These are phyloP conservation scores for Nephrocerus scutellatus DNA, from an alignment of 2,888 invertebrate species.

Conservation along the genomic window DNA sequence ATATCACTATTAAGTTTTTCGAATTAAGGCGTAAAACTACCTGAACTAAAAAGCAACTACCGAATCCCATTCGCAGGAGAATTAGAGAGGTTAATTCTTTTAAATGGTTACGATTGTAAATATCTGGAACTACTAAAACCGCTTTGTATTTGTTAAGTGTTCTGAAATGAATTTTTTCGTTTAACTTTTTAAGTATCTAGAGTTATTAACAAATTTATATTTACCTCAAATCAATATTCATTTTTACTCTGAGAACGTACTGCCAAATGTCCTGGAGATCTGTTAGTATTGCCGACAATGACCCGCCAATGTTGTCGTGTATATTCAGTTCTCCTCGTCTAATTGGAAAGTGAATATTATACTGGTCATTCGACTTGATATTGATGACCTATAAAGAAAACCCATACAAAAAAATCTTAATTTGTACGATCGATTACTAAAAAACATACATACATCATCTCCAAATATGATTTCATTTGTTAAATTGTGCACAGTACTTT, in stretches of 20 bases:
- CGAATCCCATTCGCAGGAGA: conserved; percentile 75
- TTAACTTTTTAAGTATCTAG: not conserved
- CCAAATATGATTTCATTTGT: conserved; percentile 65
- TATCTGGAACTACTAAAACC: conserved; percentile 82
- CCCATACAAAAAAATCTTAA: not conserved
- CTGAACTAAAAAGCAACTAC: conserved; percentile 55
- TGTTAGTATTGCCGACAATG: conserved; percentile 72
- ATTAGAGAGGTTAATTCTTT: conserved; percentile 77
- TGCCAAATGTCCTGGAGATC: conserved; percentile 88
- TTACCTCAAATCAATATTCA: conserved; percentile 62
- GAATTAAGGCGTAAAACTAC: conserved; percentile 16
- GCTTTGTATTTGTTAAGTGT: conserved; percentile 74
- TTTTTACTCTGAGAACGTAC: conserved; percentile 65
- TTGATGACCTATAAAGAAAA: conserved; percentile 15
- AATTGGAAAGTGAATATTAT: conserved; percentile 86
- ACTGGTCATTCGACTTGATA: conserved; percentile 57
- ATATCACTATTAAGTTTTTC: not conserved
- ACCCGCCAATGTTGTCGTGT: conserved; percentile 77
- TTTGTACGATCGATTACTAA: not conserved
- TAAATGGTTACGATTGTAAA: conserved; percentile 78
- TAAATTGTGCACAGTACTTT: conserved; percentile 55
- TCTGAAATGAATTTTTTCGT: conserved; percentile 32
- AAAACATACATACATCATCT: conserved; percentile 53
- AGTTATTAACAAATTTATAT: conserved; percentile 30
- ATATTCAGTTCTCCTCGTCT: conserved; percentile 81